Percentiles rank a stretch among this genome's conserved stretches.
Conservation (phyloP, 2,888 invertebrate genomes). For the Quadriops clusia region DNA sequence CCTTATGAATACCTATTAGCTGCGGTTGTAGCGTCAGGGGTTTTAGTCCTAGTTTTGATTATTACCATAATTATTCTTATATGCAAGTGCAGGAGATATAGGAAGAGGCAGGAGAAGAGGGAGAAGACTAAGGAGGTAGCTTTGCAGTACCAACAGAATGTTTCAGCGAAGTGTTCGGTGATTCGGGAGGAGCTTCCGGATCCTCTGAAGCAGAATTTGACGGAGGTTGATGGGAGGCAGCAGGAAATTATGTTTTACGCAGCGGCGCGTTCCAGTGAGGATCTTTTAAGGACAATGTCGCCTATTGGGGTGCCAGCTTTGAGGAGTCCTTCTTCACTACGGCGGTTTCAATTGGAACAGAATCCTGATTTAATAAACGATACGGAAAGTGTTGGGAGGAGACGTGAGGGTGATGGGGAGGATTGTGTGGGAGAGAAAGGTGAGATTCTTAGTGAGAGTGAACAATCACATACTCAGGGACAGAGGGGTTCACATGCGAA, state of each 20-base stretch:
- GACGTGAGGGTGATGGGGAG: slow-evolving; percentile 32
- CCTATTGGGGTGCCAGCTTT: slow-evolving; percentile 34
- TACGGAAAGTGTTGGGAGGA: slow-evolving; percentile 48
- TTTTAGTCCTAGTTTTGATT: slow-evolving; percentile 51
- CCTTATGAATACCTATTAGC: slow-evolving; percentile 60
- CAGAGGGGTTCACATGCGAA: slow-evolving; percentile 5
- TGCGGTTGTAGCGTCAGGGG: slow-evolving; percentile 52
- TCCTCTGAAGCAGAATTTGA: slow-evolving; percentile 24
- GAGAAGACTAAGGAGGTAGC: slow-evolving; percentile 32
- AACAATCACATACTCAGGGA: slow-evolving; percentile 8
- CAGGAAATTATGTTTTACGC: slow-evolving; percentile 25
- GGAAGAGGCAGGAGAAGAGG: slow-evolving; percentile 36
- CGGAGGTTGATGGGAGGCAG: slow-evolving; percentile 21
- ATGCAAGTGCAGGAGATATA: slow-evolving; percentile 35
- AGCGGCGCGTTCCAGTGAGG: slow-evolving; percentile 28
- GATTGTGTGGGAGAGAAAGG: slow-evolving; percentile 29
- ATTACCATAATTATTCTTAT: slow-evolving; percentile 55
- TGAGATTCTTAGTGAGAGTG: slow-evolving; percentile 34
- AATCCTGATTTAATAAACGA: slow-evolving; percentile 74
- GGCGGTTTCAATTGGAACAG: slow-evolving; percentile 47
- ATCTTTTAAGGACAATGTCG: slow-evolving; percentile 25
- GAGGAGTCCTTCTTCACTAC: slow-evolving; percentile 44
- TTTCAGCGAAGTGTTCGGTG: no score
- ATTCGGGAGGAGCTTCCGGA: slow-evolving; percentile 28
- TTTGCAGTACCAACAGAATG: slow-evolving; percentile 26